These are phyloP conservation scores for Cosmia trapezina DNA, from an alignment of 2,888 invertebrate genomes.

Conservation along the genomic window DNA sequence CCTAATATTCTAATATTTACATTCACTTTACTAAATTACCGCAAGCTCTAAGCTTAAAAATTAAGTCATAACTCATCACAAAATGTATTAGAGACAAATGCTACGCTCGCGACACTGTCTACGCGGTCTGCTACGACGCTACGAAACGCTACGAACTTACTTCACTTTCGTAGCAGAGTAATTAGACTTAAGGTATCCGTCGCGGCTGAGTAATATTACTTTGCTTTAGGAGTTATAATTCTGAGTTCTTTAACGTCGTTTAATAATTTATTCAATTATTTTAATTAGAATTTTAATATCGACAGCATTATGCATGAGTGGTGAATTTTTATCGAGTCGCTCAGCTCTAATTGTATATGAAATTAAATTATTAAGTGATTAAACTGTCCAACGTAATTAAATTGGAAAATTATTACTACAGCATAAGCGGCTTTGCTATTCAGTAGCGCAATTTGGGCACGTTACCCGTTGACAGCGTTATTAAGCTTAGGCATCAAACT, in stretches of 20 bases:
- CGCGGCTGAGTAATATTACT: slow-evolving; percentile 71
- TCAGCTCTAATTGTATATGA: not conserved
- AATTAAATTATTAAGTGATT: slow-evolving; percentile 19
- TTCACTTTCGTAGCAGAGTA: slow-evolving; percentile 75
- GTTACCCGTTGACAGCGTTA: slow-evolving; percentile 25
- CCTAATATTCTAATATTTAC: slow-evolving; percentile 30
- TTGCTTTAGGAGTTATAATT: slow-evolving; percentile 67
- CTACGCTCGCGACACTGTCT: slow-evolving; percentile 68
- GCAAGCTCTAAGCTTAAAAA: slow-evolving; percentile 67
- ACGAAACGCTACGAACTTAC: slow-evolving; percentile 71
- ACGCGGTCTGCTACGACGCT: slow-evolving; percentile 66
- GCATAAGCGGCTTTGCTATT: slow-evolving; percentile 34
- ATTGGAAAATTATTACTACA: slow-evolving; percentile 1
- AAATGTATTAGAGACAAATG: slow-evolving; percentile 74
- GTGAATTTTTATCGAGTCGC: slow-evolving; percentile 25
- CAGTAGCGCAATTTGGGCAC: slow-evolving; percentile 2
- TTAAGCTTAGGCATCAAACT: slow-evolving; percentile 16
- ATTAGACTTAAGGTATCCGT: slow-evolving; percentile 74
- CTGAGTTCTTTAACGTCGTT: slow-evolving; percentile 60
- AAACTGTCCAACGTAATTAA: slow-evolving; percentile 17
- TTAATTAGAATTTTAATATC: slow-evolving; percentile 58
- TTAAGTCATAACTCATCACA: slow-evolving; percentile 73
- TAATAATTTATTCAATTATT: slow-evolving; percentile 64
- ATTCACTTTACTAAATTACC: slow-evolving; percentile 51
- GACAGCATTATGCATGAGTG: slow-evolving; percentile 39